These are phyloP conservation scores for Zaprionus davidi DNA, from an alignment of 1,140 invertebrate species.

Conservation along the genomic window DNA sequence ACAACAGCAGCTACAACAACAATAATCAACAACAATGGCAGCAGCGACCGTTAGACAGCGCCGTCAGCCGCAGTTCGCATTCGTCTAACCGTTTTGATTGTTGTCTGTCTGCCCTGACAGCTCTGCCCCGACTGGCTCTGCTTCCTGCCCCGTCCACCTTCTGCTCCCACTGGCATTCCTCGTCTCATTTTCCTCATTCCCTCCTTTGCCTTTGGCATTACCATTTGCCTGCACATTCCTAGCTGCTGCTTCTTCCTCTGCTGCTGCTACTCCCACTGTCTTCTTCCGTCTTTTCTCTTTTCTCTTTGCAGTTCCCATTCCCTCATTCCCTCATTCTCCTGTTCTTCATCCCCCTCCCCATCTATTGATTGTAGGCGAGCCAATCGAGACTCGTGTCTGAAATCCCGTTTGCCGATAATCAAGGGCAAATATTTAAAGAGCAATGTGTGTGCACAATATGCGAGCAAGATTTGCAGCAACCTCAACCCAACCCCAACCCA, in stretches of 20 bases:
- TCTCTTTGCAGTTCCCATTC: background rate
- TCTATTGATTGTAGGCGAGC: slow-evolving; percentile 39
- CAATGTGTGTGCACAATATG: slow-evolving; percentile 59
- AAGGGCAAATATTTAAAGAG: slow-evolving; percentile 81
- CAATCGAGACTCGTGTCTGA: slow-evolving; percentile 45
- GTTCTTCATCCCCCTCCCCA: too few relatives aligned
- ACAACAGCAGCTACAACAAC: slow-evolving; percentile 9
- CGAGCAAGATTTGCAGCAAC: slow-evolving; percentile 33
- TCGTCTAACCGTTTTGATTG: slow-evolving; percentile 48
- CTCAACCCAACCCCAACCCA: slow-evolving; percentile 4
- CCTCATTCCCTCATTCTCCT: background rate
- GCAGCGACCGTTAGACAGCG: slow-evolving; percentile 27
- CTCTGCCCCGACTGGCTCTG: background rate
- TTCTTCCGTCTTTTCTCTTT: background rate
- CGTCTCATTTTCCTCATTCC: background rate
- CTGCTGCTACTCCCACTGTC: background rate
- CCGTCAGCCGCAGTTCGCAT: background rate
- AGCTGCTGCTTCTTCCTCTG: background rate
- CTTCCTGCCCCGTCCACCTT: background rate
- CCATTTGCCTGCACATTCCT: background rate
- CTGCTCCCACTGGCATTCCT: background rate
- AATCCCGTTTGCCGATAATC: slow-evolving; percentile 70
- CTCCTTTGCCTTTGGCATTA: background rate
- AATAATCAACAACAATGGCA: slow-evolving; percentile 25
- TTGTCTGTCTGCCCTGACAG: slow-evolving; percentile 44